Evolutionary conservation across 2,113 vertebrate species (phyloP).

Genomic region (Sphyrna mokarran): DNA sequence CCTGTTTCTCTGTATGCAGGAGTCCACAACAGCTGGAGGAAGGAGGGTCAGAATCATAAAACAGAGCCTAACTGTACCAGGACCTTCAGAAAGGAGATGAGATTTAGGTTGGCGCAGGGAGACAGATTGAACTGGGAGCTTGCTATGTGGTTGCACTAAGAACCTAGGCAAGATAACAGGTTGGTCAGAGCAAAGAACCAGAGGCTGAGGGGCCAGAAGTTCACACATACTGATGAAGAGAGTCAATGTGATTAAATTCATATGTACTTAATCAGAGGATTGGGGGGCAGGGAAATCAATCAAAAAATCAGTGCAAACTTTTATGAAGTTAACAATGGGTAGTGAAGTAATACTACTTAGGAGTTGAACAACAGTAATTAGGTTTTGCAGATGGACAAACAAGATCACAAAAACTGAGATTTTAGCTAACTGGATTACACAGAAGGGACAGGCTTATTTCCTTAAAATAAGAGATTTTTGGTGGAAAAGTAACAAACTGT

Average conservation of each 20-base stretch:
- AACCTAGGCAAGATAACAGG: too few relatives aligned
- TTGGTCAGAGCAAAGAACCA: too few relatives aligned
- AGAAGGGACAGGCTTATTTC: not conserved
- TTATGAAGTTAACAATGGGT: not conserved
- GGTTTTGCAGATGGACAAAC: not conserved
- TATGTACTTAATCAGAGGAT: not conserved
- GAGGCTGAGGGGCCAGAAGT: too few relatives aligned
- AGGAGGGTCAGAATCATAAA: not conserved
- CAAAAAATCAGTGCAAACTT: not conserved
- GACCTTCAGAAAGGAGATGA: too few relatives aligned
- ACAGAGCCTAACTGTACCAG: not conserved
- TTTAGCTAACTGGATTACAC: not conserved
- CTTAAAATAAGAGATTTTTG: not conserved
- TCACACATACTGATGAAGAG: not conserved
- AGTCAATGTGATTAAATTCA: not conserved
- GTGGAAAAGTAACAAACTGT: not conserved
- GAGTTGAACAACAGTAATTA: not conserved
- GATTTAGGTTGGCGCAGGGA: too few relatives aligned
- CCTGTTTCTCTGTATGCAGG: not conserved
- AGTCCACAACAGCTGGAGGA: not conserved
- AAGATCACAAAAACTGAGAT: not conserved
- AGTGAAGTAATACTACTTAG: not conserved
- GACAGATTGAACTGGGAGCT: too few relatives aligned
- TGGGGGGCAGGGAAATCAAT: not conserved
- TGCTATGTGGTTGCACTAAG: too few relatives aligned